Base-by-base conservation (phyloP, 2,888 invertebrate species). In the Trileptium ribeirensis region DNA sequence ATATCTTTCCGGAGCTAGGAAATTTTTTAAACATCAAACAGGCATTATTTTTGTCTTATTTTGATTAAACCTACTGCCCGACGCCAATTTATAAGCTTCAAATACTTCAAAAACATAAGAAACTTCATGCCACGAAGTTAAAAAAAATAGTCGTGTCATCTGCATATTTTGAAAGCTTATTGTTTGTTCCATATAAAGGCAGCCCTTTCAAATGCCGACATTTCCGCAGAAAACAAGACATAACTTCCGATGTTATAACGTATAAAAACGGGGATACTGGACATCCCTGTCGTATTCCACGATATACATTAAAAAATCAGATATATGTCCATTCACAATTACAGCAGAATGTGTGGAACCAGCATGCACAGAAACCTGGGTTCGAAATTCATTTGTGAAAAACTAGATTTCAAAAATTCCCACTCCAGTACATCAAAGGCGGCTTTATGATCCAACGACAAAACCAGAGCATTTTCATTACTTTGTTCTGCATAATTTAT, bases 111-210 rank as follows among this genome's bases (percentile, higher is more conserved):
- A n/a, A n/a, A n/a, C n/a, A n/a, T n/a, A n/a, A n/a, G n/a, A n/a
- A n/a, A n/a, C n/a, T n/a, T n/a, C n/a, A n/a, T n/a, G n/a, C n/a
- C n/a, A n/a, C 29, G 31, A 33, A 19, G 15, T 36, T 70, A 70
- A 70, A 31, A n/a, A 70, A 70, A 70, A 70, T 33, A 36, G 29
- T 70, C 33, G 70, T 70, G 29, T 70, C 70, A n/a, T 70, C 70
- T 70, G 70, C 70, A 29, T 70, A 70, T 31, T 8, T 8, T 70
- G 70, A 33, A n/a, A n/a, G n/a, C n/a, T n/a, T n/a, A n/a, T n/a
- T n/a, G n/a, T n/a, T n/a, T n/a, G n/a, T n/a, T n/a, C n/a, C n/a
- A n/a, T n/a, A n/a, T n/a, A n/a, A n/a, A n/a, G n/a, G n/a, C n/a
- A n/a, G n/a, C n/a, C n/a, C n/a, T n/a, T n/a, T n/a, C n/a, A n/a